Percentiles rank a stretch among this genome's conserved stretches.
Evolutionary conservation across 1,140 invertebrate genomes (phyloP).

Genomic region (Drosophila virilis): DNA sequence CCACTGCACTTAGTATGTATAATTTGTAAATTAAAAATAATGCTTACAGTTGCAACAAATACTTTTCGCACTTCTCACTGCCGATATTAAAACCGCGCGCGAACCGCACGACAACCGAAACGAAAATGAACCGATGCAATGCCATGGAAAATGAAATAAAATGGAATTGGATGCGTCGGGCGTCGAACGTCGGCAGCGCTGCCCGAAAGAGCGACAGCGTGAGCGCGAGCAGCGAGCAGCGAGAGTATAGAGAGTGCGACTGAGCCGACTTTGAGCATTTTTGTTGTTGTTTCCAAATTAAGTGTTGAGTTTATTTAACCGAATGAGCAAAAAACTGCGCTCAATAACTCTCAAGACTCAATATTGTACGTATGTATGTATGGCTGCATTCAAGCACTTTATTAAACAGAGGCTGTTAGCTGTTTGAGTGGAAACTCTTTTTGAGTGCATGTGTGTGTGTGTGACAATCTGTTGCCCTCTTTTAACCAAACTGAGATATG

Average conservation of each 20-base stretch:
- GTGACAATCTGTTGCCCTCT: no score
- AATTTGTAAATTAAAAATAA: conserved; percentile 29
- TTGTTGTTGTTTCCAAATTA: neutral
- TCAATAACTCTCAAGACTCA: neutral
- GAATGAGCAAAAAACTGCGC: neutral
- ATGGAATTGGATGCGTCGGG: conserved; percentile 6
- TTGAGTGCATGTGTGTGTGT: no score
- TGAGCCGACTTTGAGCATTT: conserved; percentile 4
- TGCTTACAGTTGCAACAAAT: conserved; percentile 24
- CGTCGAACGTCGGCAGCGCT: conserved; percentile 10
- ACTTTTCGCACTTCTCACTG: conserved; percentile 33
- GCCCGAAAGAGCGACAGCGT: neutral
- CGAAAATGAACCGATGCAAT: conserved; percentile 37
- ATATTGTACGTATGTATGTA: neutral
- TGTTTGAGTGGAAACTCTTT: no score
- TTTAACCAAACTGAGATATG: no score
- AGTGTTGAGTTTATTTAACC: neutral
- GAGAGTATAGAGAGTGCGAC: neutral
- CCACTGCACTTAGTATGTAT: conserved; percentile 22
- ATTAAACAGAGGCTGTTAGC: neutral
- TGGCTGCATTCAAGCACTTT: neutral
- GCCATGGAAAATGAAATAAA: conserved; percentile 16
- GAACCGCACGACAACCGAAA: conserved; percentile 47
- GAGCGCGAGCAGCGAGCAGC: neutral
- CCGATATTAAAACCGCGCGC: conserved; percentile 29